Conservation (phyloP, 2,888 invertebrate genomes). For the Meloe dianella region DNA sequence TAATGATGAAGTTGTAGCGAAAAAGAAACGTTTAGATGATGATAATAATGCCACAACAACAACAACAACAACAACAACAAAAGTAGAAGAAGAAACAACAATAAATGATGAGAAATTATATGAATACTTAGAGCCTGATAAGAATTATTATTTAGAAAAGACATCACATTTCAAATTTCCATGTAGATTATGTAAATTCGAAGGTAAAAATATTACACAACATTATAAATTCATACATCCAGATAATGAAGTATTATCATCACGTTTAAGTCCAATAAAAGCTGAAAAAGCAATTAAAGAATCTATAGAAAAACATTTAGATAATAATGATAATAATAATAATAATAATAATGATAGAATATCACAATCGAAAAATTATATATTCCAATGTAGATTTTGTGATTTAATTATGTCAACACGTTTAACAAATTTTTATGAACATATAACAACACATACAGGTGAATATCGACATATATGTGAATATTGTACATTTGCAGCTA, state of each 20-base stretch:
- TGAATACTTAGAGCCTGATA: slow-evolving; percentile 41
- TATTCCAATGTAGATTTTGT: slow-evolving; percentile 56
- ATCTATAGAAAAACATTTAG: slow-evolving; percentile 51
- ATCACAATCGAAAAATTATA: slow-evolving; percentile 14
- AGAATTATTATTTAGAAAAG: slow-evolving; percentile 40
- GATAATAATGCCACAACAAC: slow-evolving; percentile 47
- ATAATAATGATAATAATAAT: slow-evolving; percentile 20
- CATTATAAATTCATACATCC: slow-evolving; percentile 73
- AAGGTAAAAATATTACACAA: slow-evolving; percentile 67
- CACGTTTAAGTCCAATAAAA: slow-evolving; percentile 63
- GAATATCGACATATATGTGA: slow-evolving; percentile 75
- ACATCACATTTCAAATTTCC: slow-evolving; percentile 36
- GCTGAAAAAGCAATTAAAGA: slow-evolving; percentile 65
- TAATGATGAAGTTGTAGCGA: slow-evolving; percentile 14
- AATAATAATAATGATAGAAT: not conserved
- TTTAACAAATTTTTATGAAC: slow-evolving; percentile 69
- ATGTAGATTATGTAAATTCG: slow-evolving; percentile 68
- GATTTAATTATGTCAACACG: slow-evolving; percentile 35
- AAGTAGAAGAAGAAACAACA: slow-evolving; percentile 27
- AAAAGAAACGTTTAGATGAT: slow-evolving; percentile 26
- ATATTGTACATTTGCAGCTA: slow-evolving; percentile 60
- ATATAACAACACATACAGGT: slow-evolving; percentile 78
- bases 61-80: not conserved
- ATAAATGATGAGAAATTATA: slow-evolving; percentile 28
- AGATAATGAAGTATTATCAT: slow-evolving; percentile 69